Conservation (phyloP, 2,797 vertebrate species). For the Valencia hispanica region DNA sequence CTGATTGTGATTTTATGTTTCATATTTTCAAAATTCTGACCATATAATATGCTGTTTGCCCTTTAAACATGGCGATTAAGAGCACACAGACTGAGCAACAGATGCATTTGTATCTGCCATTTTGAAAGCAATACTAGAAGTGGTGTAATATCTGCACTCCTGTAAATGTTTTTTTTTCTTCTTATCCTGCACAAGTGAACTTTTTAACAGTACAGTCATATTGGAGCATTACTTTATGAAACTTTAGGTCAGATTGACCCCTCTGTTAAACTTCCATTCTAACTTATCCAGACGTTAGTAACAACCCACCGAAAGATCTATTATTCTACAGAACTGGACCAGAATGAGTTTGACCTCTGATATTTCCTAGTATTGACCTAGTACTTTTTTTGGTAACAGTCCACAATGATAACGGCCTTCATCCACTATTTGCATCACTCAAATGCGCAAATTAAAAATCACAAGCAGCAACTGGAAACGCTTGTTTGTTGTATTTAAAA, state of each 20-base stretch:
- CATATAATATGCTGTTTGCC: neutral
- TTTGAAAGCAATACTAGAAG: constrained; percentile 61
- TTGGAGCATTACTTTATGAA: constrained; percentile 36
- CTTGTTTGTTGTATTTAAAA: constrained; percentile 40
- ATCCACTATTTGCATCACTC: constrained; percentile 48
- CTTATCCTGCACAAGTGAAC: constrained; percentile 31
- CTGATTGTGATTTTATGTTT: neutral
- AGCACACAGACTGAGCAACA: constrained; percentile 54
- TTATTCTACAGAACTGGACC: constrained; percentile 22
- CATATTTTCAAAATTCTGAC: neutral
- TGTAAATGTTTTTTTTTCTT: constrained; percentile 32
- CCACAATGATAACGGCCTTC: constrained; percentile 49
- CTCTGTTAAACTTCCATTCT: constrained; percentile 34
- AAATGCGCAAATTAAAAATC: constrained; percentile 34
- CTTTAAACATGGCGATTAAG: constrained; percentile 31
- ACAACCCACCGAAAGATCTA: constrained; percentile 33
- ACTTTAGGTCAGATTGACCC: constrained; percentile 20
- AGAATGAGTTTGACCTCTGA: constrained; percentile 35
- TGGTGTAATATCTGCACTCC: constrained; percentile 34
- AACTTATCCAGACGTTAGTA: constrained; percentile 16
- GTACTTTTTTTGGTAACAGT: constrained; percentile 44
- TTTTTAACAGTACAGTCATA: constrained; percentile 33
- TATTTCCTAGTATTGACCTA: constrained; percentile 44
- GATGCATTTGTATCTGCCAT: constrained; percentile 33
- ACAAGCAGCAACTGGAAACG: constrained; percentile 56